phyloP scores from a whole-genome alignment of 2,888 invertebrate species.

The Tillus elongatus region DNA sequence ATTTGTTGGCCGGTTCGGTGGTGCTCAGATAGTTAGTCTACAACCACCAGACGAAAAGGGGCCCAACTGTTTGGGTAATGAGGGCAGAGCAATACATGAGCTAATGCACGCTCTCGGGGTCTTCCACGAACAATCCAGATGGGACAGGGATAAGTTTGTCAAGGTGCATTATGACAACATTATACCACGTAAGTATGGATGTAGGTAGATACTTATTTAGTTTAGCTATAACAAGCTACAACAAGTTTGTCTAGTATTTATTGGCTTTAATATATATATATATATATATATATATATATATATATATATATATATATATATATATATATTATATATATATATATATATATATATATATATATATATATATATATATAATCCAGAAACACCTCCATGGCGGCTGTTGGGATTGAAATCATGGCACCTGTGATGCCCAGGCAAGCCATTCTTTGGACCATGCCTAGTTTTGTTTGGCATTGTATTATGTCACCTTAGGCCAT shows the following conservation, averaged over 20 bases:
- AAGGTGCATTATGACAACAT: constrained; percentile 62
- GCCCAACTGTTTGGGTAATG: constrained; percentile 55
- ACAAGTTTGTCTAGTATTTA: too few species aligned
- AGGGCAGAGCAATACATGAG: constrained; percentile 71
- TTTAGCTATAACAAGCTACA: too few species aligned
- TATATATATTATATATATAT: constrained; percentile 5
- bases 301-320: background rate
- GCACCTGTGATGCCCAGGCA: too few species aligned
- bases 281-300: too few species aligned
- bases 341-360: constrained; percentile 3
- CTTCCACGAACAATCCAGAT: constrained; percentile 71
- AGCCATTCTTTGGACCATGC: too few species aligned
- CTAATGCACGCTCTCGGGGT: constrained; percentile 73
- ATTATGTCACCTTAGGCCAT: too few species aligned
- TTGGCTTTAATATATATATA: too few species aligned
- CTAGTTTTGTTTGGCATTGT: too few species aligned
- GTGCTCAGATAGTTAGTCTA: constrained; percentile 63
- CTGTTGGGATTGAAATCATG: too few species aligned
- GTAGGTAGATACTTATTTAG: background rate
- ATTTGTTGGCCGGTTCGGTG: constrained; percentile 64
- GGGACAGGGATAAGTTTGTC: constrained; percentile 62
- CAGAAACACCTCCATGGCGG: too few species aligned
- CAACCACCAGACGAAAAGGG: constrained; percentile 53
- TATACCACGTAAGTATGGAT: constrained; percentile 46
- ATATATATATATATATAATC: too few species aligned